phyloP scores from a whole-genome alignment of 2,888 invertebrate species.

The Sinhomidia bicolor region DNA sequence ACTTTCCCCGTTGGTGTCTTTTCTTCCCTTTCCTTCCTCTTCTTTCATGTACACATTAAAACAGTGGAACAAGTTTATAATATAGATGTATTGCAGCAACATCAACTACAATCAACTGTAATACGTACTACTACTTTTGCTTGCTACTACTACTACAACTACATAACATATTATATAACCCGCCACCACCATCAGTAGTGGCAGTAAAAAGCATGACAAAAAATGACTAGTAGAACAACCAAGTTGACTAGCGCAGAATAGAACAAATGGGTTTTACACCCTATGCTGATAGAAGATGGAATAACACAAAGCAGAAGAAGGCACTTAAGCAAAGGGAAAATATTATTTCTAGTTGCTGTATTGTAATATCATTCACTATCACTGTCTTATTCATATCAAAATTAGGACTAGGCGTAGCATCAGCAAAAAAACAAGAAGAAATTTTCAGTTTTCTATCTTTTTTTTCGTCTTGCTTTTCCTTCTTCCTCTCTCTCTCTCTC shows the following conservation, averaged over 20 bases:
- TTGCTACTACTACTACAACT: no score
- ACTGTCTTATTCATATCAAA: conserved; percentile 50
- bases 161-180: no score
- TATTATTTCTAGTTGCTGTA: conserved; percentile 28
- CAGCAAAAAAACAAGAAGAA: conserved; percentile 44
- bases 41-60: conserved; percentile 46
- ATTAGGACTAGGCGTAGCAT: conserved; percentile 39
- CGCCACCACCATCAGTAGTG: neutral
- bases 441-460: conserved; percentile 11
- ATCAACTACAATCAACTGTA: neutral
- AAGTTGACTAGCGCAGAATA: conserved; percentile 25
- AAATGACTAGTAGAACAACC: neutral
- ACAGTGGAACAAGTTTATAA: conserved; percentile 56
- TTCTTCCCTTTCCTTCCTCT: conserved; percentile 54
- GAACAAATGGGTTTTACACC: conserved; percentile 36
- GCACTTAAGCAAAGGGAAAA: conserved; percentile 43
- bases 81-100: conserved; percentile 14
- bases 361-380: conserved; percentile 49
- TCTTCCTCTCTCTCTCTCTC: neutral
- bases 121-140: neutral
- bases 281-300: conserved; percentile 44
- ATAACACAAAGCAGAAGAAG: conserved; percentile 43
- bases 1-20: conserved; percentile 58
- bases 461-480: no score
- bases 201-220: conserved; percentile 23